These are phyloP conservation scores for Chaetura pelagica DNA, from an alignment of 2,113 vertebrate species.

Conservation along the genomic window DNA sequence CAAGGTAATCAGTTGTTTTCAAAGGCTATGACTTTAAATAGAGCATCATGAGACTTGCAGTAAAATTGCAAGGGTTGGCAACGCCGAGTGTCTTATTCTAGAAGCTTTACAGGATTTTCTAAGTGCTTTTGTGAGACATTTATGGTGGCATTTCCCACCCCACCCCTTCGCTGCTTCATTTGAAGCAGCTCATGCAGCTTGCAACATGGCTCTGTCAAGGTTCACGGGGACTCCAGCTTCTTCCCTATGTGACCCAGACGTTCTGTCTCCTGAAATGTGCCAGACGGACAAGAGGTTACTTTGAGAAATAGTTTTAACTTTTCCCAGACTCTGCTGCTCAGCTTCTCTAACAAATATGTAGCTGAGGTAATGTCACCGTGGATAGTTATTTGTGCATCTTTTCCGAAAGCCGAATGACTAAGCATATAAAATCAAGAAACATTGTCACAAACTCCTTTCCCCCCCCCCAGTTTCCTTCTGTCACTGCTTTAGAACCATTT, in stretches of 20 bases:
- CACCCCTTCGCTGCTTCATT: background rate
- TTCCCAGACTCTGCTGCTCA: conserved; percentile 37
- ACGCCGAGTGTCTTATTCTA: background rate
- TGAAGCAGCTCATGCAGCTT: conserved; percentile 29
- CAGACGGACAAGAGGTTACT: conserved; percentile 63
- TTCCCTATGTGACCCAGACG: conserved; percentile 48
- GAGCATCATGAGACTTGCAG: conserved; percentile 1
- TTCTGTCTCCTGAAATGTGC: conserved; percentile 61
- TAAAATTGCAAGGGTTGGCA: background rate
- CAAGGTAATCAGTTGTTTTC: conserved; percentile 22
- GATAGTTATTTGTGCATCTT: conserved; percentile 8
- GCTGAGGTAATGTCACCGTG: conserved; percentile 40
- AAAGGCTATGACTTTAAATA: background rate
- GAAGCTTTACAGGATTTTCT: conserved; percentile 25
- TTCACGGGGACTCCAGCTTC: conserved; percentile 36
- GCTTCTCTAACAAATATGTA: background rate
- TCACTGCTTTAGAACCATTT: background rate
- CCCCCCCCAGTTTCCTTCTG: background rate
- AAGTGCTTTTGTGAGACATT: conserved; percentile 32
- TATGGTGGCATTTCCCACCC: background rate
- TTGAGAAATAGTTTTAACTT: conserved; percentile 49
- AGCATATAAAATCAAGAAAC: background rate
- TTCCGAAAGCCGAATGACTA: background rate
- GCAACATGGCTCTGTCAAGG: conserved; percentile 46
- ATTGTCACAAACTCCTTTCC: background rate